Base-by-base conservation (phyloP, 30 jellyfish, hydroid and myxozoan genomes). In the Chrysaora quinquecirrha region DNA sequence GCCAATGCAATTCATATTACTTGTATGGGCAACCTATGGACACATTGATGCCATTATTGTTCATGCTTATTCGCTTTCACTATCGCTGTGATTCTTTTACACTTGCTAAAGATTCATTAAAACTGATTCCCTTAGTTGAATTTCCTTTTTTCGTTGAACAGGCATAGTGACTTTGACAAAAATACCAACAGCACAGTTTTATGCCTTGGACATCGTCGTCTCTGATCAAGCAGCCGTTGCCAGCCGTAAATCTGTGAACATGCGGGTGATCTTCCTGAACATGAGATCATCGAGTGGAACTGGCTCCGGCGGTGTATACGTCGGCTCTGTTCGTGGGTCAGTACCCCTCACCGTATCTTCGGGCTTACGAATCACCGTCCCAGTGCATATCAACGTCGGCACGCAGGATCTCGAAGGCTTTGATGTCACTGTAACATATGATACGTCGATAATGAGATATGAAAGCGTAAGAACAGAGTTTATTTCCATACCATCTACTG, bases 321-420 rank as follows among this genome's bases (percentile, higher is more conserved):
- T 79, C 50, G 96, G 93, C 38, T 78, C 96, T 30, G 76, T 68
- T 21, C 75, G 83, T 2, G 89, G 78, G 11, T 34, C 89, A 12
- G 76, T 64, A 1, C 73, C 93, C 1, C 61, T 89, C 25, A 7
- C 87, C 14, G 38, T 74, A n/a, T 18, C 83, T 16, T 66, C 95
- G 1, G 95, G 97, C 35, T 65, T 70, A 38, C 23, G 32, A 49
- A 52, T 70, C 2, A 66, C 75, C 12, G 94, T 95, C 3, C 97
- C 99, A 0, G 95, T 95, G 4, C 87, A 88, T 75, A 89, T 82
- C 24, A 78, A 87, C 47, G 65, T 73, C 60, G 99, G 97, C 20
- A 46, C 78, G 48, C 92, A 95, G 77, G 81, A 61, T 46, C 64
- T 95, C 10, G 96, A 74, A 38, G 99, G 87, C 21, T 48, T 88